phyloP scores from a whole-genome alignment of 2,888 invertebrate species.

The Trichogramma evanescens region DNA sequence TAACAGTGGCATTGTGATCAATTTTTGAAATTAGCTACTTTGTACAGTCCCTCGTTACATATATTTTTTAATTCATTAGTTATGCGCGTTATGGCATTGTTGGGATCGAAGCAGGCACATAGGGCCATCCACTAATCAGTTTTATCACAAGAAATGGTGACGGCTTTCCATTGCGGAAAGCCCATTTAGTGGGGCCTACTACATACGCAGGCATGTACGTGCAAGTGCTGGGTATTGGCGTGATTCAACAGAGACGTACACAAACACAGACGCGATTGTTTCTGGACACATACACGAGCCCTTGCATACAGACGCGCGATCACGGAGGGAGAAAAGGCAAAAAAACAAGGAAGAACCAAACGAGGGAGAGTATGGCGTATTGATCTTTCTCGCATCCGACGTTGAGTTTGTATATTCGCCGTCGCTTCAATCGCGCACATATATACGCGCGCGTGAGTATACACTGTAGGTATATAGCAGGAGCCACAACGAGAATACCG shows the following conservation, averaged over 20 bases:
- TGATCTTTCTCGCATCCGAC: slow-evolving; percentile 44
- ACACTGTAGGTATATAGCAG: slow-evolving; percentile 30
- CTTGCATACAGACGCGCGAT: neutral
- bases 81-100: too few relatives aligned
- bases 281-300: neutral
- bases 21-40: too few relatives aligned
- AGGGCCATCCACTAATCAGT: slow-evolving; percentile 12
- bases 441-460: slow-evolving; percentile 25
- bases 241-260: neutral
- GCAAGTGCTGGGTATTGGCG: slow-evolving; percentile 5
- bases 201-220: neutral
- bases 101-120: too few relatives aligned
- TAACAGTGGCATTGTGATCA: too few relatives aligned
- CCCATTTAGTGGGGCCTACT: too few relatives aligned
- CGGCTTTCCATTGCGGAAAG: slow-evolving; percentile 20
- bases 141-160: slow-evolving; percentile 23
- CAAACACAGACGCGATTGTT: too few relatives aligned
- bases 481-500: too few relatives aligned
- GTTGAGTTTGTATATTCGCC: neutral
- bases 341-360: slow-evolving; percentile 2
- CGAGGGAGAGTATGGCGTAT: slow-evolving; percentile 42
- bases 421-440: slow-evolving; percentile 25
- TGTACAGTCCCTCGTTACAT: too few relatives aligned
- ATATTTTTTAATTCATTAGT: too few relatives aligned
- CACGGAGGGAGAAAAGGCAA: slow-evolving; percentile 23